Percentiles rank a stretch among this genome's conserved stretches.
phyloP scores from a whole-genome alignment of 2,888 invertebrate genomes.

The Stenichneumon culpator region DNA sequence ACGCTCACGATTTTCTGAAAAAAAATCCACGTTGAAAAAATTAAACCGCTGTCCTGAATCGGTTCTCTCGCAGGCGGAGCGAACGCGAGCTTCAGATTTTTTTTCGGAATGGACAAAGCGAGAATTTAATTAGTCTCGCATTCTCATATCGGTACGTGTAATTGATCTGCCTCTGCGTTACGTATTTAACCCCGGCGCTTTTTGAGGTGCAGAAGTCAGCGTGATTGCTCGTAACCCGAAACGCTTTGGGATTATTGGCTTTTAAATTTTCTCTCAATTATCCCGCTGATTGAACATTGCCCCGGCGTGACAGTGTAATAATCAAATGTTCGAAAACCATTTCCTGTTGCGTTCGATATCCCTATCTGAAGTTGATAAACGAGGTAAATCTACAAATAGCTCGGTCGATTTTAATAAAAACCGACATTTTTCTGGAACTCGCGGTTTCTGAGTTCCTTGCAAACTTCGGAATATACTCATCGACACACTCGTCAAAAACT shows the following conservation, averaged over 20 bases:
- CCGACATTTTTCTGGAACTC: neutral
- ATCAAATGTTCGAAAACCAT: neutral
- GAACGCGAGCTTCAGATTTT: neutral
- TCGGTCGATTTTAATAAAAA: neutral
- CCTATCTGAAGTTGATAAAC: neutral
- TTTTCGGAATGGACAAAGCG: neutral
- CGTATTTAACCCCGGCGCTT: neutral
- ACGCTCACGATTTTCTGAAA: slow-evolving; percentile 33
- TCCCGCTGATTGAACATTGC: neutral
- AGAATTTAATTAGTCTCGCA: slow-evolving; percentile 19
- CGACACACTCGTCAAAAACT: neutral
- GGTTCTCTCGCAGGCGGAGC: neutral
- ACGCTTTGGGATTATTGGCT: neutral
- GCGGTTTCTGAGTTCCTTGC: neutral
- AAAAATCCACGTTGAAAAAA: slow-evolving; percentile 53
- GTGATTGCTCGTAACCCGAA: slow-evolving; percentile 6
- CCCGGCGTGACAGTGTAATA: neutral
- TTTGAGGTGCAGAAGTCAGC: neutral
- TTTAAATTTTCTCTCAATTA: slow-evolving; percentile 5
- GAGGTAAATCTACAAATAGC: neutral
- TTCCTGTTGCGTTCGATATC: neutral
- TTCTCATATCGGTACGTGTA: slow-evolving; percentile 5
- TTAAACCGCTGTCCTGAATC: slow-evolving; percentile 17
- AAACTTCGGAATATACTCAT: neutral
- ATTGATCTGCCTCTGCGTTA: neutral